Conservation (phyloP, 1,140 invertebrate species). For the Ptiloglossa arizonensis region DNA sequence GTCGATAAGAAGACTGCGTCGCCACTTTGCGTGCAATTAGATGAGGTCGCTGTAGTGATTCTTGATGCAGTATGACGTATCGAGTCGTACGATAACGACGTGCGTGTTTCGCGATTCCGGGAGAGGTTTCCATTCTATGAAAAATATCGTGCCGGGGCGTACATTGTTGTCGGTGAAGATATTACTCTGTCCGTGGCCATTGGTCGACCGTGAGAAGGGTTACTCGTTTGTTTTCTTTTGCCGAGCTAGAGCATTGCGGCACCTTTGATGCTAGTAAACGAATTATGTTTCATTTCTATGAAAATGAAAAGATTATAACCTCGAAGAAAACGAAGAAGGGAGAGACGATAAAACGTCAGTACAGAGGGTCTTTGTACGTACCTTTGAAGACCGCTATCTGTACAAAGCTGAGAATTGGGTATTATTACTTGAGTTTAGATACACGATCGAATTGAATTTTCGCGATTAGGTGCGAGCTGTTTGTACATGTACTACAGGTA, state of each 20-base stretch:
- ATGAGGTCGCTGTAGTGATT: background rate
- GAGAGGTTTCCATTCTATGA: background rate
- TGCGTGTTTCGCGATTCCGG: background rate
- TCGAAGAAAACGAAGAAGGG: background rate
- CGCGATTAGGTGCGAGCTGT: no score
- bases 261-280: conserved; percentile 18
- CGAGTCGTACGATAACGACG: background rate
- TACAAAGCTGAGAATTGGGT: background rate
- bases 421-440: no score
- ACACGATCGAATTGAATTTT: no score
- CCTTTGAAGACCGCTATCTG: background rate
- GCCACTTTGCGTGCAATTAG: conserved; percentile 18
- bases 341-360: background rate
- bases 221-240: conserved; percentile 10
- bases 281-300: conserved; percentile 22
- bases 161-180: background rate
- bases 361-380: no score
- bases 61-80: background rate
- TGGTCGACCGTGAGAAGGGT: conserved; percentile 8
- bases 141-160: background rate
- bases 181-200: background rate
- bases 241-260: background rate
- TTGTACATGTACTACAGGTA: no score
- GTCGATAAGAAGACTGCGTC: conserved; percentile 19
- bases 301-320: background rate